Evolutionary conservation across 2,797 vertebrate species (phyloP), one percentile per base, ranked within the genome.

Genomic region (Bovichtus variegatus): DNA sequence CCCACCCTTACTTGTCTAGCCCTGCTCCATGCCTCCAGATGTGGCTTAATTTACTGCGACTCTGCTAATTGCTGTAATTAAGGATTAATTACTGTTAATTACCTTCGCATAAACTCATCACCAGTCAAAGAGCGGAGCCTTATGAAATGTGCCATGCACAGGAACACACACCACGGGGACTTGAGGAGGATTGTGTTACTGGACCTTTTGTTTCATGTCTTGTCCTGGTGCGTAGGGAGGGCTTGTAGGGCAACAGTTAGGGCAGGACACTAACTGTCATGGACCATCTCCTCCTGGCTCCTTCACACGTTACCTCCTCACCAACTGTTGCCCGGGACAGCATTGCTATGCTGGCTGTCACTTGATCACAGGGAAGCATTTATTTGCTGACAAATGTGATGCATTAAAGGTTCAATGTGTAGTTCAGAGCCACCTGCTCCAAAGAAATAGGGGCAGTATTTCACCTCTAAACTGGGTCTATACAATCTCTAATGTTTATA

Each of bases 1-100:
- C 89, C 92, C 93, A 90, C 93, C 90, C 88, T 76, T 76, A 53
- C 91, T 90, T 75, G 71, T 86, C 60, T 95, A 95, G 94, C 95
- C 96, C 95, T 86, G 89, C 90, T 96, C 96, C 94, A 92, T 96
- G 97, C 93, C 96, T 98, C 98, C 98, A 99, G 98, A 99, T 99
- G 98, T 98, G 97, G 97, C 97, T 99, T 99, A 99, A 99, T 99
- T 98, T 99, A 98, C 97, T 99, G 98, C 97, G 96, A 98, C 98
- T 98, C 97, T 95, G 97, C 97, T 99, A 99, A 99, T 99, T 99
- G 98, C 98, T 97, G 97, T 99, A 99, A 99, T 99, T 99, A 99
- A 99, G 97, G 97, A 99, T 99, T 99, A 99, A 99, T 99, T 99
- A 97, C 97, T 97, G 97, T 99, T 99, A 99, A 99, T 99, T 99